These are phyloP conservation scores for Drosophila yakuba DNA, from an alignment of 1,140 invertebrate genomes.

Conservation along the genomic window DNA sequence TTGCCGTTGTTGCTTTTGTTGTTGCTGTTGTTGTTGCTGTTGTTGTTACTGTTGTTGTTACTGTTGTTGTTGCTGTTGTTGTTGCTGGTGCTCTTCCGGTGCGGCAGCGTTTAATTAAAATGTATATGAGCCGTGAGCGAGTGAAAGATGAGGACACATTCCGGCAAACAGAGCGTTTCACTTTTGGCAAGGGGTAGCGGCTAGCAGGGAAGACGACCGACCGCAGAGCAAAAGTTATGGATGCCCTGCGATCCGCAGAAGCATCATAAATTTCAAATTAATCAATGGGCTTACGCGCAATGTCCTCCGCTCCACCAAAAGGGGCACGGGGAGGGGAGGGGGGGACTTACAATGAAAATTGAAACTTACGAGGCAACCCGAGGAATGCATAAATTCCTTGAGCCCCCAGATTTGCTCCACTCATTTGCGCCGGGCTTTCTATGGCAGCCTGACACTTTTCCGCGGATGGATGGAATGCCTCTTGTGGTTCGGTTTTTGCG, in stretches of 20 bases:
- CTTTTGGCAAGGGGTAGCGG: background rate
- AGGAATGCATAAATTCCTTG: slow-evolving; percentile 50
- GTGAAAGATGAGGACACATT: slow-evolving; percentile 46
- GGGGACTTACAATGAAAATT: slow-evolving; percentile 59
- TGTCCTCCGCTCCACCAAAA: slow-evolving; percentile 17
- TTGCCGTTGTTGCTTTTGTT: slow-evolving; percentile 4
- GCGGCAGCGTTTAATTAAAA: slow-evolving; percentile 76
- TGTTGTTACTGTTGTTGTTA: slow-evolving; percentile 9
- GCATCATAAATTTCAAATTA: slow-evolving; percentile 83
- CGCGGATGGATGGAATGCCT: slow-evolving; percentile 35
- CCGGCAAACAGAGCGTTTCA: background rate
- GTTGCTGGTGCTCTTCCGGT: slow-evolving; percentile 34
- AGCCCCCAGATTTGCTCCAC: slow-evolving; percentile 33
- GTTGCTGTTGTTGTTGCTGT: slow-evolving; percentile 11
- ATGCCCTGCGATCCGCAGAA: slow-evolving; percentile 45
- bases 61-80: slow-evolving; percentile 8
- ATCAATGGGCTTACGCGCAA: slow-evolving; percentile 73
- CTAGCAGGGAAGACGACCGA: background rate
- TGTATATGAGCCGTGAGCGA: slow-evolving; percentile 66
- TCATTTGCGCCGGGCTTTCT: slow-evolving; percentile 30
- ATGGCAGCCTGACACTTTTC: slow-evolving; percentile 45
- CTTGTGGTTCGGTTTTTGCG: slow-evolving; percentile 17
- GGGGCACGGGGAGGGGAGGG: too few relatives aligned
- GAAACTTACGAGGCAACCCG: slow-evolving; percentile 54
- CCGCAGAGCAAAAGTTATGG: slow-evolving; percentile 70